Percentiles rank a stretch among this genome's conserved stretches.
These are phyloP conservation scores for Sarcophilus harrisii DNA, from an alignment of 2,797 vertebrate species.

Conservation along the genomic window DNA sequence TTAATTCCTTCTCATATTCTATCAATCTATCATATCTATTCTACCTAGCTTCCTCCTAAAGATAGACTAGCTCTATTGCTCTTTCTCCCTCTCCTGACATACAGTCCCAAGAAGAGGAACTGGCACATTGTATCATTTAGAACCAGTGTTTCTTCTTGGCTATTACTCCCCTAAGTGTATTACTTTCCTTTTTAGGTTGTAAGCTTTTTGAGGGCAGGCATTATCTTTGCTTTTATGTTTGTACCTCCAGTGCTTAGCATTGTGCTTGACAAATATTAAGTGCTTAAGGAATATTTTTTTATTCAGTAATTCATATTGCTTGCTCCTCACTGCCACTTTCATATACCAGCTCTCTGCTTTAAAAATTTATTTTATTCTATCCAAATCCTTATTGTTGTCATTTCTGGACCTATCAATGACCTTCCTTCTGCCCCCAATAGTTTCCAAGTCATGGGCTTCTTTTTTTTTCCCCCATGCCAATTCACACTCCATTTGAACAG, in stretches of 20 bases:
- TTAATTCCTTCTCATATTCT: background rate
- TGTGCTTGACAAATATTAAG: background rate
- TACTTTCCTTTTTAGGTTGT: too few species aligned
- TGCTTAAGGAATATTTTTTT: background rate
- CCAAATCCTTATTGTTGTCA: background rate
- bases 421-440: background rate
- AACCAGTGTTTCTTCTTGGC: background rate
- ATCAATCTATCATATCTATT: too few species aligned
- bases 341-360: background rate
- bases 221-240: background rate
- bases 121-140: background rate
- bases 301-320: background rate
- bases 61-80: background rate
- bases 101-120: background rate
- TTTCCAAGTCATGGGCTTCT: background rate
- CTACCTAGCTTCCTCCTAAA: background rate
- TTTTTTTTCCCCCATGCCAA: background rate
- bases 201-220: too few species aligned
- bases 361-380: background rate
- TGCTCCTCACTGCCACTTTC: background rate
- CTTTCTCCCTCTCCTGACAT: background rate
- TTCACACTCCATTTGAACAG: background rate
- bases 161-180: background rate
- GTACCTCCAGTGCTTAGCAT: background rate
- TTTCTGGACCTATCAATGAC: background rate